These are phyloP conservation scores for Rutpela maculata DNA, from an alignment of 2,888 invertebrate species.

Conservation along the genomic window DNA sequence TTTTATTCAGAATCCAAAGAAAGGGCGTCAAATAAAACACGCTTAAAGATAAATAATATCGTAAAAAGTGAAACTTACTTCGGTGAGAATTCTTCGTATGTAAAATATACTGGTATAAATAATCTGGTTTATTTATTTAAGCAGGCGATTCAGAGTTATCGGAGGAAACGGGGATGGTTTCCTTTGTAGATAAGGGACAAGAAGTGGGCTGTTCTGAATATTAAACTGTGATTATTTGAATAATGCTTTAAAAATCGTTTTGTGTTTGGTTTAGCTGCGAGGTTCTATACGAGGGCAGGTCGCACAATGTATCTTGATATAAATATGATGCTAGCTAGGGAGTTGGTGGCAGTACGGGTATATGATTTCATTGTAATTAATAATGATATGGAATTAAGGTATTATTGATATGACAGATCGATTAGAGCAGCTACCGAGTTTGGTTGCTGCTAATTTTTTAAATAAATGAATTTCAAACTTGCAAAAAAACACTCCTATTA, in stretches of 20 bases:
- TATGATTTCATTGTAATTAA: too few relatives aligned
- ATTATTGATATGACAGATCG: too few relatives aligned
- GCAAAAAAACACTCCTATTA: too few relatives aligned
- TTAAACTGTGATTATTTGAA: neutral
- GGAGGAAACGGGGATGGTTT: slow-evolving; percentile 1
- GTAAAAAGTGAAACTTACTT: neutral
- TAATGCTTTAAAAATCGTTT: neutral
- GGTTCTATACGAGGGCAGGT: neutral
- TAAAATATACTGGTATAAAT: neutral
- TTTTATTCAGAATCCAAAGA: neutral
- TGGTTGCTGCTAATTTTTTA: too few relatives aligned
- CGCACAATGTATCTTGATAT: too few relatives aligned
- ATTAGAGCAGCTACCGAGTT: too few relatives aligned
- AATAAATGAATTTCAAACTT: too few relatives aligned
- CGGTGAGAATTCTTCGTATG: slow-evolving; percentile 1
- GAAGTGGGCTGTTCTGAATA: neutral
- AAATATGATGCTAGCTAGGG: too few relatives aligned
- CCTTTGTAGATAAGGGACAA: slow-evolving; percentile 3
- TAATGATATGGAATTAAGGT: too few relatives aligned
- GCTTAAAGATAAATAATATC: slow-evolving; percentile 1
- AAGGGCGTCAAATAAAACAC: slow-evolving; percentile 1
- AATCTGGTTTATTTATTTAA: neutral
- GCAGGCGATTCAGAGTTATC: slow-evolving; percentile 2
- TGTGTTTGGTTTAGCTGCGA: neutral
- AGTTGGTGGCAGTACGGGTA: too few relatives aligned